A percentile compares a stretch with the other conserved stretches of the same genome.
Evolutionary conservation across 2,888 invertebrate species (phyloP).

Genomic region (Dynastes hyllus): DNA sequence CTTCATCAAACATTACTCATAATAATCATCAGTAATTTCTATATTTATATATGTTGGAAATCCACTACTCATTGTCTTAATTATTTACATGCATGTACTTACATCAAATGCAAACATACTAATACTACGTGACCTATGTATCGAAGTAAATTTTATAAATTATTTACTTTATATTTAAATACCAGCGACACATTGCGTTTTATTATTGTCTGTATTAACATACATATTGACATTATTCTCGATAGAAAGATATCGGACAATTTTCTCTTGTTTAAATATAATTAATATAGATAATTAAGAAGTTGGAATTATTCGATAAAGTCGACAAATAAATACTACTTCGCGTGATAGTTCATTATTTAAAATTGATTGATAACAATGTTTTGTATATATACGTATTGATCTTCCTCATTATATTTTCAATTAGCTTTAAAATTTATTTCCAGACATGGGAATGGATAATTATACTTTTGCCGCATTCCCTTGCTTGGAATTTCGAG

Average conservation of each 20-base stretch:
- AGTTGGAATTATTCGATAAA: conserved; percentile 16
- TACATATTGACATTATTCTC: conserved; percentile 8
- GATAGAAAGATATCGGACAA: conserved; percentile 23
- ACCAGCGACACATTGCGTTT: background rate
- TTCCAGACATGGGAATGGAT: background rate
- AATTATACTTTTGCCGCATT: background rate
- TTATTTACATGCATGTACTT: conserved; percentile 11
- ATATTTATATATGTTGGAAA: conserved; percentile 9
- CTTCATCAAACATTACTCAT: conserved; percentile 33
- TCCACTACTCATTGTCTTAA: conserved; percentile 24
- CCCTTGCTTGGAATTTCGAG: no score
- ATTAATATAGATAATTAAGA: conserved; percentile 42
- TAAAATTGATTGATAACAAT: conserved; percentile 19
- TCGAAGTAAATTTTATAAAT: conserved; percentile 25
- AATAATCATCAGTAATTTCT: conserved; percentile 1
- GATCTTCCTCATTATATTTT: background rate
- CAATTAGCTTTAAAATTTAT: background rate
- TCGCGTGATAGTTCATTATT: conserved; percentile 18
- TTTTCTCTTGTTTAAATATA: conserved; percentile 38
- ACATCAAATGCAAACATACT: conserved; percentile 11
- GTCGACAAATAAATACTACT: conserved; percentile 6
- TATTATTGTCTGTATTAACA: background rate
- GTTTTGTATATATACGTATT: background rate
- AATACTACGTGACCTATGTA: conserved; percentile 30
- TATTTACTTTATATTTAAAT: conserved; percentile 32